phyloP scores from a whole-genome alignment of 2,888 invertebrate genomes.

The Enoplolaimus lenunculus region DNA sequence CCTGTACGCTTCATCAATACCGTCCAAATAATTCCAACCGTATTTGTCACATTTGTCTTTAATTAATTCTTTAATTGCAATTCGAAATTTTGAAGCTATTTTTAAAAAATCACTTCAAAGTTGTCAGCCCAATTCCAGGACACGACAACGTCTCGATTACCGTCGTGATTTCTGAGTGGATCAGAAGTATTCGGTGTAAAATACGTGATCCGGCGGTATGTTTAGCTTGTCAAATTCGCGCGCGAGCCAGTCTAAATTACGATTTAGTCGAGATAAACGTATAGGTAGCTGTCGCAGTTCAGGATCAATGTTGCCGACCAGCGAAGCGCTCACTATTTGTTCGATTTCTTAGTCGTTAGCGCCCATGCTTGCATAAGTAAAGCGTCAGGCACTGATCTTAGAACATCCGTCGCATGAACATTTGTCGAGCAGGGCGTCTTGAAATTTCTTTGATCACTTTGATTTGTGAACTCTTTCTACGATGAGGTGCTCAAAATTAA shows the following conservation, averaged over 20 bases:
- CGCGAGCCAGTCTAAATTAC: slow-evolving; percentile 22
- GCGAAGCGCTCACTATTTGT: slow-evolving; percentile 28
- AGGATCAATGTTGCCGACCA: slow-evolving; percentile 23
- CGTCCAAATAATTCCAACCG: slow-evolving; percentile 29
- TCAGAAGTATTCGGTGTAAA: slow-evolving; percentile 32
- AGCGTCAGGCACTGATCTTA: slow-evolving; percentile 27
- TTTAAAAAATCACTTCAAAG: slow-evolving; percentile 25
- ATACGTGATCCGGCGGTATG: slow-evolving; percentile 25
- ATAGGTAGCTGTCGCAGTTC: neutral
- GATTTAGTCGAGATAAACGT: slow-evolving; percentile 9
- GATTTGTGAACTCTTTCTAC: too few species aligned
- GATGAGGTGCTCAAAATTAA: too few species aligned
- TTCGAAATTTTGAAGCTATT: slow-evolving; percentile 28
- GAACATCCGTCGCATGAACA: slow-evolving; percentile 11
- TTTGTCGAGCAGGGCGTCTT: neutral
- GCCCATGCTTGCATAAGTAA: slow-evolving; percentile 31
- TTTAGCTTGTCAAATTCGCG: slow-evolving; percentile 11
- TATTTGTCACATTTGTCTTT: slow-evolving; percentile 25
- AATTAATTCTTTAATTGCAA: slow-evolving; percentile 28
- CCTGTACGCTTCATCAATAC: slow-evolving; percentile 26
- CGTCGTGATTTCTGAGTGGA: slow-evolving; percentile 30
- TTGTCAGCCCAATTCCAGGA: slow-evolving; percentile 27
- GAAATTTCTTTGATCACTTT: too few species aligned
- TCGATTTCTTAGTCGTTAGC: slow-evolving; percentile 36
- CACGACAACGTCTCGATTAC: slow-evolving; percentile 30